Conservation (phyloP, 1,140 invertebrate species). For the Asbolus verrucosus region DNA sequence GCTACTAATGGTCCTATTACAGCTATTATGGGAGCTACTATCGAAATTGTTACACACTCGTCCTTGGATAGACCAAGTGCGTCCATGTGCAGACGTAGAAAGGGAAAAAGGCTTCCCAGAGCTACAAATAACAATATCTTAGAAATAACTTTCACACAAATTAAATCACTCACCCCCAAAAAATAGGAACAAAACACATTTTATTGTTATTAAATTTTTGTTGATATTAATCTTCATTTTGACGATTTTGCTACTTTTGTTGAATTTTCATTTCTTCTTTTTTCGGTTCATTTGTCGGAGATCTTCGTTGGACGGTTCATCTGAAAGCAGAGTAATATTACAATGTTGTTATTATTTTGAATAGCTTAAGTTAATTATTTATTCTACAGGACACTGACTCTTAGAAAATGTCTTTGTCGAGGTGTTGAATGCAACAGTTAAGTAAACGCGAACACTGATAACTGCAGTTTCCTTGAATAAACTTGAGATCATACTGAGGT, state of each 20-base stretch:
- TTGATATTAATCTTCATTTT: conserved; percentile 40
- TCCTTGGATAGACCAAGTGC: conserved; percentile 75
- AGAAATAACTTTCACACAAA: too few relatives aligned
- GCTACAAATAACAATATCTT: too few relatives aligned
- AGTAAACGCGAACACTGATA: not conserved
- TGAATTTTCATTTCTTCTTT: conserved; percentile 10
- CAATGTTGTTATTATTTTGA: not conserved
- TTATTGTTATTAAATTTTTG: conserved; percentile 67
- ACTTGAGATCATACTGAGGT: not conserved
- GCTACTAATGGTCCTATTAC: conserved; percentile 76
- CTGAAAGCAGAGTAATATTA: too few relatives aligned
- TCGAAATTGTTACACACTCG: conserved; percentile 79
- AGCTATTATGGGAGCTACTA: conserved; percentile 78
- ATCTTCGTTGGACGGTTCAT: conserved; percentile 8
- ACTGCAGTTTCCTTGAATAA: not conserved
- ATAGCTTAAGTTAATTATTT: too few relatives aligned
- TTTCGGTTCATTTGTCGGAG: conserved; percentile 25
- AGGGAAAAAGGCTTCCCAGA: conserved; percentile 80
- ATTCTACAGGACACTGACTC: not conserved
- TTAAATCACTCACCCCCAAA: conserved; percentile 65
- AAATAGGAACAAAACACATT: conserved; percentile 69
- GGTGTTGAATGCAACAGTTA: not conserved
- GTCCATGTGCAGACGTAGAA: conserved; percentile 80
- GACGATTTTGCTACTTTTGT: conserved; percentile 10
- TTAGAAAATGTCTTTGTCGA: too few relatives aligned